A percentile compares a stretch with the other conserved stretches of the same genome.
Evolutionary conservation across 2,113 vertebrate genomes (phyloP).

Genomic region (Tricholaema leucomelas): DNA sequence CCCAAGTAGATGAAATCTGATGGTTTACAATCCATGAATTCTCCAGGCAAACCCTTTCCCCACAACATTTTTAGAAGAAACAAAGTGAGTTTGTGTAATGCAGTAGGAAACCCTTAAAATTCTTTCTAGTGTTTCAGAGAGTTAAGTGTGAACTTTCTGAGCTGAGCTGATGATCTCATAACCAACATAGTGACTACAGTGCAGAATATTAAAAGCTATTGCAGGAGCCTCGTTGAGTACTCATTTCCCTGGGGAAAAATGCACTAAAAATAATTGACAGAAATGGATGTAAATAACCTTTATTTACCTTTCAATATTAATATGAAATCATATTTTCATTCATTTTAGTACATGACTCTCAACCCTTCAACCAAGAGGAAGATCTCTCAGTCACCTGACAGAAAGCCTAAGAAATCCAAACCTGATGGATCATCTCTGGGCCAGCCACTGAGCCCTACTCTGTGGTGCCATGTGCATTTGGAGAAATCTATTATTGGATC

Average conservation of each 20-base stretch:
- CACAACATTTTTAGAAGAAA: not conserved
- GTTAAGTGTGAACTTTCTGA: not conserved
- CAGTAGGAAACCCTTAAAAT: not conserved
- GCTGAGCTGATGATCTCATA: not conserved
- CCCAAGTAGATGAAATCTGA: not conserved
- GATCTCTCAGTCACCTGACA: constrained; percentile 84
- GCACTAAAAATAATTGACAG: not conserved
- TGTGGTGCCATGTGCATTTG: constrained; percentile 91
- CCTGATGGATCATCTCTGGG: constrained; percentile 75
- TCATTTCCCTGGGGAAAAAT: not conserved
- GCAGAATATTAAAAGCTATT: not conserved
- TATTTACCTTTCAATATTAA: constrained; percentile 24
- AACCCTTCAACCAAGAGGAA: constrained; percentile 91
- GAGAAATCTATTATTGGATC: constrained; percentile 88
- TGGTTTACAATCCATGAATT: not conserved
- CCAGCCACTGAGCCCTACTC: constrained; percentile 86
- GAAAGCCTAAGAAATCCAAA: constrained; percentile 89
- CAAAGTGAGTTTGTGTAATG: not conserved
- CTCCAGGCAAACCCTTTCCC: not conserved
- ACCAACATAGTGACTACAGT: accelerated
- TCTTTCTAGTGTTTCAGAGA: not conserved
- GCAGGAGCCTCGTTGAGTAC: not conserved
- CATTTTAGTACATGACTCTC: constrained; percentile 90
- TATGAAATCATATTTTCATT: constrained; percentile 12
- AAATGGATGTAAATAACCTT: not conserved